phyloP scores from a whole-genome alignment of 2,888 invertebrate genomes.

The Koerneria pararmatus region DNA sequence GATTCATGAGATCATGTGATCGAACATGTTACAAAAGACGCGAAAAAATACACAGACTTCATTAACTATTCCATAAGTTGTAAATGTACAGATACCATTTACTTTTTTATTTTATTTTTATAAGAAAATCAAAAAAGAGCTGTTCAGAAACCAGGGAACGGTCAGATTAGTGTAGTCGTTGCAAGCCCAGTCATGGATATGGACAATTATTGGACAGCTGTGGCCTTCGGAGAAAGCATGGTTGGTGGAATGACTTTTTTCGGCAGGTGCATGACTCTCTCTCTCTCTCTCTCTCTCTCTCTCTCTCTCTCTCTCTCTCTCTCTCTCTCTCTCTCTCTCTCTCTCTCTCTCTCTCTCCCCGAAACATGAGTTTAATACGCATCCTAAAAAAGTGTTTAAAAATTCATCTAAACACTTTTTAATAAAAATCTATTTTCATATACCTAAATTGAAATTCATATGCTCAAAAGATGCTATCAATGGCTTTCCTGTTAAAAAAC shows the following conservation, averaged over 20 bases:
- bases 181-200: background rate
- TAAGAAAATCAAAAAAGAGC: background rate
- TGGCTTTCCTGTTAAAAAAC: no score
- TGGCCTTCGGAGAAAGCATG: background rate
- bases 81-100: background rate
- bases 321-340: background rate
- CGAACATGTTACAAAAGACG: no score
- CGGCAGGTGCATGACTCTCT: background rate
- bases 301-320: constrained; percentile 8
- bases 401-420: no score
- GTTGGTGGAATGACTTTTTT: background rate
- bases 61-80: no score
- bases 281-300: constrained; percentile 9
- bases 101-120: background rate
- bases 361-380: no score
- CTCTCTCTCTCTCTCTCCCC: background rate
- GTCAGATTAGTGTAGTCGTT: background rate
- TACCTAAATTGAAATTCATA: no score
- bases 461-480: no score
- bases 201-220: no score
- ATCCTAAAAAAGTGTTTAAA: no score
- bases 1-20: no score
- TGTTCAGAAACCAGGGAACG: constrained; percentile 6
- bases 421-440: no score
- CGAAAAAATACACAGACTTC: no score